Evolutionary conservation across 2,797 vertebrate genomes (phyloP).

Genomic region (Intellagama lesueurii): DNA sequence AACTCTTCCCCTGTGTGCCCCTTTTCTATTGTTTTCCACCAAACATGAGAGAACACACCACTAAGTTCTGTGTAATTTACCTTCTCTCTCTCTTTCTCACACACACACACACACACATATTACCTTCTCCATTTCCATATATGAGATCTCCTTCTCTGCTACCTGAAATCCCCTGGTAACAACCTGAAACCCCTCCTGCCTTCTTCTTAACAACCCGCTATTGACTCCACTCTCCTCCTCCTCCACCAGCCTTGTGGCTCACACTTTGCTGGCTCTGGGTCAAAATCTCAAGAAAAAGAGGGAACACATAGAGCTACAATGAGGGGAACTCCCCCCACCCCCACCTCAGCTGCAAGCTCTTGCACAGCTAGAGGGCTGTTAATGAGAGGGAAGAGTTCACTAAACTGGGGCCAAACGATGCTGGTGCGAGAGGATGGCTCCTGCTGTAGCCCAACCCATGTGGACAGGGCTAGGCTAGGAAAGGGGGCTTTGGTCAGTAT

Average conservation of each 20-base stretch:
- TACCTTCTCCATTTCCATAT: too few species aligned
- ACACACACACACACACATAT: too few species aligned
- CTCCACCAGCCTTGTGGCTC: background rate
- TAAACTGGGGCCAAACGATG: background rate
- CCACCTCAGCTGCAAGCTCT: too few species aligned
- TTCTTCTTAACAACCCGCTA: background rate
- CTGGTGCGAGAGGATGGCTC: background rate
- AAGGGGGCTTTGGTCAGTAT: background rate
- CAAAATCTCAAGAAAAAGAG: background rate
- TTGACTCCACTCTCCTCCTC: background rate
- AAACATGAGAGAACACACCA: background rate
- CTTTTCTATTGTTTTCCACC: background rate
- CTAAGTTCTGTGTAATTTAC: background rate
- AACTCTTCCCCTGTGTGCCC: background rate
- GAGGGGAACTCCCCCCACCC: too few species aligned
- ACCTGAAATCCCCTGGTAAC: background rate
- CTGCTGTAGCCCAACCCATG: background rate
- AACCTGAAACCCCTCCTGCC: background rate
- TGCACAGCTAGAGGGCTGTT: background rate
- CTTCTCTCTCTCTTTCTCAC: too few species aligned
- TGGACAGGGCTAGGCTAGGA: background rate
- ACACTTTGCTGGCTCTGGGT: too few species aligned
- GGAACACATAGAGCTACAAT: background rate
- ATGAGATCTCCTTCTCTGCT: too few species aligned
- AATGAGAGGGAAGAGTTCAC: background rate